Conservation (phyloP, 2,797 vertebrate species). For the Coregonus sp. region DNA sequence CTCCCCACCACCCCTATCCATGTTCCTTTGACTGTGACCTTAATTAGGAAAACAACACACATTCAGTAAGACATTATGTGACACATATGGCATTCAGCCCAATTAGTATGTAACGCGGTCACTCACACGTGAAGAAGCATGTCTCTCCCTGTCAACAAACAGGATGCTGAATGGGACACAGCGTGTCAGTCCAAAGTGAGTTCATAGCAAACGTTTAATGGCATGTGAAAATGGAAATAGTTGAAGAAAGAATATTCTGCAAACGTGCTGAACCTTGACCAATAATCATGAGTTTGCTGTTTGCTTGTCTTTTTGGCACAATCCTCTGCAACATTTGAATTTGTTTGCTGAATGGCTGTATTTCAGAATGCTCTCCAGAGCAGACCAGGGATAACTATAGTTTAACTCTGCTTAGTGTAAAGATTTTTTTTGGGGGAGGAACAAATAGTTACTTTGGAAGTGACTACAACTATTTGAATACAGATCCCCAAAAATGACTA, state of each 20-base stretch:
- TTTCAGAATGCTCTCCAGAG: slow-evolving; percentile 1
- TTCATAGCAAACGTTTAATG: neutral
- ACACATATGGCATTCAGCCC: neutral
- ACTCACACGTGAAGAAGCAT: neutral
- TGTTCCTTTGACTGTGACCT: neutral
- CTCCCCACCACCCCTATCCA: neutral
- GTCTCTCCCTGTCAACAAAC: neutral
- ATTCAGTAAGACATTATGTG: neutral
- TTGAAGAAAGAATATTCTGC: too few species aligned
- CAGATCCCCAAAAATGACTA: too few species aligned
- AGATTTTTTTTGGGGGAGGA: too few species aligned
- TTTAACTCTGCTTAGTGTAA: too few species aligned
- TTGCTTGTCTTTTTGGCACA: neutral
- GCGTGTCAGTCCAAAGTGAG: neutral
- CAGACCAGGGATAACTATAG: neutral
- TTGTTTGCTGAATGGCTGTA: neutral
- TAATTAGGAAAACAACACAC: neutral
- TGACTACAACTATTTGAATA: too few species aligned
- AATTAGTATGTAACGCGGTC: neutral
- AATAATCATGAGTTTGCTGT: neutral
- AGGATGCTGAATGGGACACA: neutral
- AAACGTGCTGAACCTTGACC: neutral
- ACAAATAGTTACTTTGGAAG: too few species aligned
- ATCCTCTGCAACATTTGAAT: slow-evolving; percentile 1
- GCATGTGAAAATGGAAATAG: too few species aligned